Conservation (phyloP, 2,888 invertebrate genomes). For the Esperia sulphurella region DNA sequence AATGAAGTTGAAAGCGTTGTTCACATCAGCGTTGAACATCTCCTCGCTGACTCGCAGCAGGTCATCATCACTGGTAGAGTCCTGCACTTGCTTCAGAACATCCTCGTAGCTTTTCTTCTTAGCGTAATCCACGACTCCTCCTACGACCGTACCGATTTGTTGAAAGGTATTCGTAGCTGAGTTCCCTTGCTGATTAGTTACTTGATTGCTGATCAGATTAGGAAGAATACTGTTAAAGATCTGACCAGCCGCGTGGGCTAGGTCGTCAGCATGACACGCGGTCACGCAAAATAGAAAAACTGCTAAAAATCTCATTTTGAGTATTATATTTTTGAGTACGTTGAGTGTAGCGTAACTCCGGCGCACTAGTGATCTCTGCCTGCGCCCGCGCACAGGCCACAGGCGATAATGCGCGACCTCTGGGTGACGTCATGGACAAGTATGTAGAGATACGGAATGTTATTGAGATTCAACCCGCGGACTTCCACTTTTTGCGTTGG, state of each 20-base stretch:
- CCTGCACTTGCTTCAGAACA: conserved; percentile 61
- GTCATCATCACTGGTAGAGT: conserved; percentile 82
- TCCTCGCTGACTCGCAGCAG: conserved; percentile 85
- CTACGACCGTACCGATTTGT: conserved; percentile 69
- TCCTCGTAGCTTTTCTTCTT: conserved; percentile 73
- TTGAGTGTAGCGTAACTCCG: conserved; percentile 53
- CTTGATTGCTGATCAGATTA: conserved; percentile 57
- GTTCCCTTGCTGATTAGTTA: conserved; percentile 58
- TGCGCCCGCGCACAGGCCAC: conserved; percentile 38
- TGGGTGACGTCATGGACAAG: conserved; percentile 63
- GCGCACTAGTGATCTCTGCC: conserved; percentile 70
- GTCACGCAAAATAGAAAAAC: conserved; percentile 46
- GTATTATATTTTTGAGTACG: conserved; percentile 33
- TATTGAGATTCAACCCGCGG: conserved; percentile 57
- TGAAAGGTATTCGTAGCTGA: conserved; percentile 60
- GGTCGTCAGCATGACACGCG: conserved; percentile 53
- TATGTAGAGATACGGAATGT: conserved; percentile 45
- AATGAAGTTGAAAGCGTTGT: conserved; percentile 85
- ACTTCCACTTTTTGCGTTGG: conserved; percentile 56
- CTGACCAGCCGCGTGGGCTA: conserved; percentile 65
- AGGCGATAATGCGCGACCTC: conserved; percentile 63
- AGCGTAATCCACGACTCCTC: conserved; percentile 70
- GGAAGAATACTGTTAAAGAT: conserved; percentile 70
- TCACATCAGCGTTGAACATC: conserved; percentile 84
- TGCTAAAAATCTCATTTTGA: conserved; percentile 54